Evolutionary conservation across 2,888 invertebrate genomes (phyloP), one percentile per base, ranked within the genome.

Genomic region (Himalopsyche anomala): DNA sequence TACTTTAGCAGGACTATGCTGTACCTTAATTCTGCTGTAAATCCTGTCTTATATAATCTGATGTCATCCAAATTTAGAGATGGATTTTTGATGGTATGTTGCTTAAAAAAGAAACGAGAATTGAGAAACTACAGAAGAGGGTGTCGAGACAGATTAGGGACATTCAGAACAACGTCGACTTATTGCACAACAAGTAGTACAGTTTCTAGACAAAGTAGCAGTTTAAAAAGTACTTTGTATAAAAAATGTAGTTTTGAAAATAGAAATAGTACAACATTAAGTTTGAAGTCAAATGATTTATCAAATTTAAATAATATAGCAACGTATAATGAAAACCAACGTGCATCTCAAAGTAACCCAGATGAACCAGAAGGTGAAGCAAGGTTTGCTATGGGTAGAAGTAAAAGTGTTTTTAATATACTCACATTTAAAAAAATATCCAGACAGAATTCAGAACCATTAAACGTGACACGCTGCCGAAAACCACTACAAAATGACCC

Each of bases 41-140:
- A 98, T 91, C 98, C 98, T 0, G 96, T 98, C 89, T 92, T 98
- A n/a, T 98, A 98, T 91, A 98, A 98, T 91, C 92, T 98, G 88
- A 97, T 98, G 96, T 97, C 97, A 74, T 97, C 97, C 4, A 98
- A 97, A 92, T 98, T 98, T 90, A 95, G 98, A 4, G 94, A 95
- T 85, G 97, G 97, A 0, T 97, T 97, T 90, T 93, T 95, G 85
- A 94, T 94, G 90, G 93, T 96, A 0, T 96, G 95, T 74, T 93
- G 94, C 89, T 93, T 93, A 85, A 93, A 92, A 85, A 92, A 92
- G 83, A 91, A 91, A n/a, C 89, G 90, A 19, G 91, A 91, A 80
- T 90, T 90, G 80, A 91, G 92, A 69, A 92, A 92, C 86, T 92
- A 93, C 85, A 92, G 92, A 88, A 90, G 92, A 88, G 91, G 90